Evolutionary conservation across 2,797 vertebrate genomes (phyloP).

Genomic region (Coendou prehensilis): DNA sequence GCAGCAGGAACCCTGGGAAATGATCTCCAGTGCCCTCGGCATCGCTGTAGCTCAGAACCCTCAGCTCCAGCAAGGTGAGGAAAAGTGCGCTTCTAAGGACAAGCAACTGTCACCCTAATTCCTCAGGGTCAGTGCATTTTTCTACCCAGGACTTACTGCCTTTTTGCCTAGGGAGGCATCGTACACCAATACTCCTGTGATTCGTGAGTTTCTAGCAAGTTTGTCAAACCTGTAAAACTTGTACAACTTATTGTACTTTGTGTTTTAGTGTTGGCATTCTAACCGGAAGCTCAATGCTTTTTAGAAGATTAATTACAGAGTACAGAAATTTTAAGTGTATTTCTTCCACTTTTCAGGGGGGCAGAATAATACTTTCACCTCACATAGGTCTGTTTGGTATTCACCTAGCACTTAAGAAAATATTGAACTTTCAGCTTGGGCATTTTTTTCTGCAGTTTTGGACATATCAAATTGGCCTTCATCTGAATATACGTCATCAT

Average conservation of each 20-base stretch:
- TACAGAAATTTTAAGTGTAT: neutral
- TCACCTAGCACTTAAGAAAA: neutral
- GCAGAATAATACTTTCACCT: neutral
- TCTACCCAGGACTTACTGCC: neutral
- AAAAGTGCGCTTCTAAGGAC: neutral
- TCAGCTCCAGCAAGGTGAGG: neutral
- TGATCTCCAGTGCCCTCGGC: neutral
- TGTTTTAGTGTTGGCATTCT: neutral
- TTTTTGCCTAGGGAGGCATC: constrained; percentile 1
- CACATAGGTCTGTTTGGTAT: neutral
- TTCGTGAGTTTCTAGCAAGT: constrained; percentile 47
- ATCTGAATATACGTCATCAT: constrained; percentile 3
- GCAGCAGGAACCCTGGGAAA: neutral
- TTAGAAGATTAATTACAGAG: neutral
- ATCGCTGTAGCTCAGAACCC: neutral
- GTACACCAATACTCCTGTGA: neutral
- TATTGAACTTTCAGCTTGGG: neutral
- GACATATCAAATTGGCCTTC: neutral
- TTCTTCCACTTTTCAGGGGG: neutral
- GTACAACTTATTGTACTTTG: neutral
- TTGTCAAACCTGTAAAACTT: constrained; percentile 64
- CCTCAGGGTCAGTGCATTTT: neutral
- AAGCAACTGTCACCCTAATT: neutral
- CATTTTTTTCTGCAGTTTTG: constrained; percentile 35
- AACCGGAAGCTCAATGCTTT: neutral